These are phyloP conservation scores for Catagonus wagneri DNA, from an alignment of 2,113 vertebrate genomes.

Conservation along the genomic window DNA sequence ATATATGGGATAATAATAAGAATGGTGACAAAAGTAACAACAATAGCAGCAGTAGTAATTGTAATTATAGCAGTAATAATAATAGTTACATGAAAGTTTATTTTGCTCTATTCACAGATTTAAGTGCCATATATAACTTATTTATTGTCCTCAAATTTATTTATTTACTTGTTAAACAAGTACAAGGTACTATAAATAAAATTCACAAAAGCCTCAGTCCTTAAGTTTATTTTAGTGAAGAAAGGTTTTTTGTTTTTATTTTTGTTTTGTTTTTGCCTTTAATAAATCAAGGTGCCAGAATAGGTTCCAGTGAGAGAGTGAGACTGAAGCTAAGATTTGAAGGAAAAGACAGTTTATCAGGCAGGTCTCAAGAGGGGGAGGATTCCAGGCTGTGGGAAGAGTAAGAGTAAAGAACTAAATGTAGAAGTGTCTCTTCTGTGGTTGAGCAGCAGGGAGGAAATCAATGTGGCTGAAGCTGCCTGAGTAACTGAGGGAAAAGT, in stretches of 20 bases:
- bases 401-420: not conserved
- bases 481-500: no score
- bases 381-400: not conserved
- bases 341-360: not conserved
- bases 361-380: no score
- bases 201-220: not conserved
- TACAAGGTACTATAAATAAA: not conserved
- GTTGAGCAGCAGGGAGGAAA: not conserved
- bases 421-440: not conserved
- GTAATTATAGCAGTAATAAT: not conserved
- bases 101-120: not conserved
- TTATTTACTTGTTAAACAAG: not conserved
- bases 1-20: not conserved
- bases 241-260: not conserved
- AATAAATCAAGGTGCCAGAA: not conserved
- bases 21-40: not conserved
- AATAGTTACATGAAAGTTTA: not conserved
- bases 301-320: not conserved
- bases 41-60: not conserved
- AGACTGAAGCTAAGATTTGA: not conserved
- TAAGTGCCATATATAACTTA: not conserved
- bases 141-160: not conserved
- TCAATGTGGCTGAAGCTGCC: not conserved
- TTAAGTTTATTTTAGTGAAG: not conserved
- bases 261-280: not conserved